Percentiles rank a stretch among this genome's conserved stretches.
phyloP scores from a whole-genome alignment of 2,888 invertebrate species.

The Drosophila paranaensis region DNA sequence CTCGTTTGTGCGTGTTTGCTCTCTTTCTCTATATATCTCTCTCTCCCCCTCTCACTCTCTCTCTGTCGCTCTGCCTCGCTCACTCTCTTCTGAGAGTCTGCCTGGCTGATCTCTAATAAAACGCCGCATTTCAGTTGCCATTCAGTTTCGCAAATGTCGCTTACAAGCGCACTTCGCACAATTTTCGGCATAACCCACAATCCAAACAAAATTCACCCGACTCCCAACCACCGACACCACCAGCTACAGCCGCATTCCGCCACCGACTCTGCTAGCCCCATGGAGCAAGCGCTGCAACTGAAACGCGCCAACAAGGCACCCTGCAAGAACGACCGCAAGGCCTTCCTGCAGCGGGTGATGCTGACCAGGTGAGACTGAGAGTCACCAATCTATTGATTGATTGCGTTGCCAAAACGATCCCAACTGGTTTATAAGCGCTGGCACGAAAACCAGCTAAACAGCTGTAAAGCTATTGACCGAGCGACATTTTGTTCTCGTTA shows the following conservation, averaged over 20 bases:
- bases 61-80: constrained; percentile 27
- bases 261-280: constrained; percentile 46
- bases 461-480: constrained; percentile 78
- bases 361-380: constrained; percentile 82
- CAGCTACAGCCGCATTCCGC: neutral
- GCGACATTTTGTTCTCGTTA: constrained; percentile 48
- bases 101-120: constrained; percentile 76
- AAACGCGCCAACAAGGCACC: constrained; percentile 81
- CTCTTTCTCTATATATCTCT: constrained; percentile 30
- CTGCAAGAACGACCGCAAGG: constrained; percentile 85
- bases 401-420: constrained; percentile 54
- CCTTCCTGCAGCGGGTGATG: constrained; percentile 84
- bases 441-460: constrained; percentile 65
- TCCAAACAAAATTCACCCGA: constrained; percentile 35
- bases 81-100: constrained; percentile 20
- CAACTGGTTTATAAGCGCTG: constrained; percentile 54
- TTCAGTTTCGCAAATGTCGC: constrained; percentile 83
- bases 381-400: constrained; percentile 48
- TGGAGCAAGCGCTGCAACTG: constrained; percentile 81
- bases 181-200: constrained; percentile 53
- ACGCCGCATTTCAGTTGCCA: constrained; percentile 81
- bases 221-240: constrained; percentile 6
- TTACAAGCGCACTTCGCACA: constrained; percentile 82
- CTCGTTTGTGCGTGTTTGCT: constrained; percentile 66
- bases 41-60: constrained; percentile 26